Percentiles rank a stretch among this genome's conserved stretches.
phyloP scores from a whole-genome alignment of 2,888 invertebrate genomes.

The Parnassius mnemosyne region DNA sequence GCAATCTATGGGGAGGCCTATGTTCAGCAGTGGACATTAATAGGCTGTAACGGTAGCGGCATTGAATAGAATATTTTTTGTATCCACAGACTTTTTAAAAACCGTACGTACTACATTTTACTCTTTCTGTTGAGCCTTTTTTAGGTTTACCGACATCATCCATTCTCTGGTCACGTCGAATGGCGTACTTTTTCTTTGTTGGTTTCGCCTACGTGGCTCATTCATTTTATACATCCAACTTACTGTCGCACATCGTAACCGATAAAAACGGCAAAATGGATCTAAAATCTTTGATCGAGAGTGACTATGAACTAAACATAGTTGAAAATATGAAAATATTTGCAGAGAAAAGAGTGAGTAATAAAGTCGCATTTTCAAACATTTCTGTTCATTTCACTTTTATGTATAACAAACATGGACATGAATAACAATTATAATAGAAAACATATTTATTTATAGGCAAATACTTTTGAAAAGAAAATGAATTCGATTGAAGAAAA shows the following conservation, averaged over 20 bases:
- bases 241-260: slow-evolving; percentile 21
- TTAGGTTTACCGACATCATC: slow-evolving; percentile 18
- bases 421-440: too few species aligned
- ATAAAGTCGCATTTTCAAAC: too few species aligned
- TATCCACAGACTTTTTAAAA: too few species aligned
- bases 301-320: slow-evolving; percentile 46
- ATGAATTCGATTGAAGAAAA: slow-evolving; percentile 31
- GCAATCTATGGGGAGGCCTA: too few species aligned
- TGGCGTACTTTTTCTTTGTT: slow-evolving; percentile 19
- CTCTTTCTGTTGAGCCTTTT: slow-evolving; percentile 9
- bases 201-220: slow-evolving; percentile 14
- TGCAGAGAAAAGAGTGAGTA: slow-evolving; percentile 22
- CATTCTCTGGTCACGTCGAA: slow-evolving; percentile 16
- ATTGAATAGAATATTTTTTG: too few species aligned
- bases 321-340: slow-evolving; percentile 44
- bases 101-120: too few species aligned
- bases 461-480: slow-evolving; percentile 11
- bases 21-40: too few species aligned
- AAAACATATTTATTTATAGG: slow-evolving; percentile 1
- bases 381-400: too few species aligned
- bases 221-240: slow-evolving; percentile 19
- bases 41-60: too few species aligned
- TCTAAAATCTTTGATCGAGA: slow-evolving; percentile 41
- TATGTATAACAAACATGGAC: too few species aligned
- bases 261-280: slow-evolving; percentile 35